Percentiles rank a stretch among this genome's conserved stretches.
phyloP scores from a whole-genome alignment of 2,888 invertebrate species.

The Cylindroiulus punctatus region DNA sequence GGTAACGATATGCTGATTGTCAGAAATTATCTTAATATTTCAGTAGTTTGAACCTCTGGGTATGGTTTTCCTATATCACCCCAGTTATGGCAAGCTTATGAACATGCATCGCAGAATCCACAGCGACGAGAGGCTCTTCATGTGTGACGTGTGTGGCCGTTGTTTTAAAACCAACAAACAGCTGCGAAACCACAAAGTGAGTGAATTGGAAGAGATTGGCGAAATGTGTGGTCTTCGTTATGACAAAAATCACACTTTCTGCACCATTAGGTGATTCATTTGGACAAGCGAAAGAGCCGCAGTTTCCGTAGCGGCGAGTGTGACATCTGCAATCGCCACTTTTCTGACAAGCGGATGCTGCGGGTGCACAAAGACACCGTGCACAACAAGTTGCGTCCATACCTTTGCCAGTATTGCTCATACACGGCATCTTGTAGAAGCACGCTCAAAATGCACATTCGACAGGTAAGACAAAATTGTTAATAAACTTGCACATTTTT shows the following conservation, averaged over 20 bases:
- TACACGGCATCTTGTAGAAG: constrained; percentile 75
- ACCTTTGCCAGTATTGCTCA: constrained; percentile 75
- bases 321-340: constrained; percentile 72
- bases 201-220: not conserved
- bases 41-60: too few species aligned
- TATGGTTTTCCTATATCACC: too few species aligned
- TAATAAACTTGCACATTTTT: too few species aligned
- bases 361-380: constrained; percentile 72
- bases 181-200: constrained; percentile 77
- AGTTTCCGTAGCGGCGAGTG: constrained; percentile 75
- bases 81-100: constrained; percentile 72
- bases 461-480: constrained; percentile 64
- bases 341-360: constrained; percentile 70
- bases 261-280: constrained; percentile 64
- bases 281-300: constrained; percentile 63
- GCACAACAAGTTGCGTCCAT: constrained; percentile 76
- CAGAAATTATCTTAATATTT: not conserved
- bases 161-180: constrained; percentile 83
- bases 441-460: constrained; percentile 75
- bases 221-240: not conserved
- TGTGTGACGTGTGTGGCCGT: constrained; percentile 73
- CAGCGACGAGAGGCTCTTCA: constrained; percentile 64
- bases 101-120: constrained; percentile 82
- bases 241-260: not conserved
- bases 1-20: constrained; percentile 56